These are phyloP conservation scores for Drosophila parabipectinata DNA, from an alignment of 1,140 invertebrate species.

Conservation along the genomic window DNA sequence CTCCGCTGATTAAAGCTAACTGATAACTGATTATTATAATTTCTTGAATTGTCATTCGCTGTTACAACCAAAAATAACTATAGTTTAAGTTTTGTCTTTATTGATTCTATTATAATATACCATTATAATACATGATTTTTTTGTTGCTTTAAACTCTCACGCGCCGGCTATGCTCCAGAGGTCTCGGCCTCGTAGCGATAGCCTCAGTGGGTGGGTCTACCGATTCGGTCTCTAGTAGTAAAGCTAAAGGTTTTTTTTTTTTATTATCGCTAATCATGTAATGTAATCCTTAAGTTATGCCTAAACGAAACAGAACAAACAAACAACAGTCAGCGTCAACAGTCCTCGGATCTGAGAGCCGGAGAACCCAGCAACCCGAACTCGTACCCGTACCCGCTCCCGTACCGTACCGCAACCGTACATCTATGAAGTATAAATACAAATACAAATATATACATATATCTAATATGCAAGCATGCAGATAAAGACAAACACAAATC, in stretches of 20 bases:
- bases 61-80: constrained; percentile 40
- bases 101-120: constrained; percentile 5
- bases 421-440: constrained; percentile 45
- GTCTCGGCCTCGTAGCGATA: background rate
- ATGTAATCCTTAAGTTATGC: constrained; percentile 48
- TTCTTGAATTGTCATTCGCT: constrained; percentile 4
- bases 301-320: constrained; percentile 35
- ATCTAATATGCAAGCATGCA: constrained; percentile 61
- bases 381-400: constrained; percentile 3
- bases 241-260: constrained; percentile 19
- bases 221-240: constrained; percentile 4
- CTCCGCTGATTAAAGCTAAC: background rate
- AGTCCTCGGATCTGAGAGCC: constrained; percentile 28
- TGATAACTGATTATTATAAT: background rate
- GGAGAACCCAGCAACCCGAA: constrained; percentile 7
- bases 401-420: constrained; percentile 17
- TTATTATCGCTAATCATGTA: constrained; percentile 30
- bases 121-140: background rate
- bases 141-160: constrained; percentile 2
- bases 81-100: constrained; percentile 33
- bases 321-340: constrained; percentile 28
- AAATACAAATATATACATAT: constrained; percentile 58
- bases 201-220: background rate
- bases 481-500: constrained; percentile 54
- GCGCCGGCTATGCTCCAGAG: no score